A percentile compares a stretch with the other conserved stretches of the same genome.
These are phyloP conservation scores for Leptestheria dahalacensis DNA, from an alignment of 1,140 invertebrate genomes.

Conservation along the genomic window DNA sequence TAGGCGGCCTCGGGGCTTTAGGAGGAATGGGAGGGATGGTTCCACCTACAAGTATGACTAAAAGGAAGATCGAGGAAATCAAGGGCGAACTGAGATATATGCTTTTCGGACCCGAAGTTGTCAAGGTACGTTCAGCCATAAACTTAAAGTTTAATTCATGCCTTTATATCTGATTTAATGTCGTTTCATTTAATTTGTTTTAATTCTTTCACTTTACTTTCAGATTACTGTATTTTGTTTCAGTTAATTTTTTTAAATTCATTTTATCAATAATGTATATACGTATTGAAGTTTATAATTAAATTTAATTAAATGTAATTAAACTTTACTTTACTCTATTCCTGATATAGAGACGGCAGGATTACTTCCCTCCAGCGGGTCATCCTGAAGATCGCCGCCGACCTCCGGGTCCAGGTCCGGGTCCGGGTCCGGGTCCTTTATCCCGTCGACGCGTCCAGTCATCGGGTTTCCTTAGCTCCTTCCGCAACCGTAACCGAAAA, in stretches of 20 bases:
- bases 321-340: no score
- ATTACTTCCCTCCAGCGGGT: no score
- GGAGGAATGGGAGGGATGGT: neutral
- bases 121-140: no score
- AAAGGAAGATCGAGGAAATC: constrained; percentile 16
- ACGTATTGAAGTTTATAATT: no score
- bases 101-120: constrained; percentile 14
- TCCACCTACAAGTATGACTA: constrained; percentile 8
- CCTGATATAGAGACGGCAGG: no score
- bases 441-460: neutral
- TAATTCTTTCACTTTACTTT: no score
- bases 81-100: constrained; percentile 14
- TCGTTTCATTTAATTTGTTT: no score
- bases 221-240: no score
- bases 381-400: no score
- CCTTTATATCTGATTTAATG: neutral
- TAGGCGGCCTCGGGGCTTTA: neutral
- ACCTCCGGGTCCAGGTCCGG: neutral
- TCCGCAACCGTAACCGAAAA: neutral
- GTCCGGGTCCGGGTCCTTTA: neutral
- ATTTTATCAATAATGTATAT: no score
- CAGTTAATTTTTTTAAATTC: no score
- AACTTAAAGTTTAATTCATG: neutral
- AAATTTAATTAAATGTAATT: no score
- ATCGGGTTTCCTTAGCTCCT: neutral